These are phyloP conservation scores for Quadroppia sp. DNA, from an alignment of 2,888 invertebrate species.

Conservation along the genomic window DNA sequence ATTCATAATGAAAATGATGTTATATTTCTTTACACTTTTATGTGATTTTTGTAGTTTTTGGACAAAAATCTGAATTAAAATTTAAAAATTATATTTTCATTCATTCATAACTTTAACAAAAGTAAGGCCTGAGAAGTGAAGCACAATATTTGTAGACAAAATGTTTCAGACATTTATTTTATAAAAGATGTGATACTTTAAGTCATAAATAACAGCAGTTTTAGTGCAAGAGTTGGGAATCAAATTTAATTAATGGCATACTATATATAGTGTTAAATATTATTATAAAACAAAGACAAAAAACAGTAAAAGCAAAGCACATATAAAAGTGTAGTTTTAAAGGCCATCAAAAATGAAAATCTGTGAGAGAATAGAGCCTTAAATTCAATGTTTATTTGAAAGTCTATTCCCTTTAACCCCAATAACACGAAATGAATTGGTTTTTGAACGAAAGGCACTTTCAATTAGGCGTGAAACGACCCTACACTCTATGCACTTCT, in stretches of 20 bases:
- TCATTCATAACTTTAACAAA: background rate
- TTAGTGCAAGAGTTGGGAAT: background rate
- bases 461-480: slow-evolving; percentile 34
- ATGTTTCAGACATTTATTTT: no score
- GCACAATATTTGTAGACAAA: background rate
- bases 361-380: slow-evolving; percentile 7
- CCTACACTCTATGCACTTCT: background rate
- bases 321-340: background rate
- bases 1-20: no score
- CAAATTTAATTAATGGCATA: slow-evolving; percentile 1
- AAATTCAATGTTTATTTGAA: slow-evolving; percentile 1
- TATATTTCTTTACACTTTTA: no score
- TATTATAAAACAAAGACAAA: background rate
- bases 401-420: slow-evolving; percentile 30
- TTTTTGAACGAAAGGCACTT: background rate
- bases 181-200: no score
- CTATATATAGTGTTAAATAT: slow-evolving; percentile 1
- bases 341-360: background rate
- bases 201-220: no score
- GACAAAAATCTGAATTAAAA: no score
- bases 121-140: no score
- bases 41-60: no score
- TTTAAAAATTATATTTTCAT: background rate
- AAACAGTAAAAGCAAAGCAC: background rate
- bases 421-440: slow-evolving; percentile 19